Base-by-base conservation (phyloP, 92 coral and sea anemone genomes). In the Paramuricea clavata region DNA sequence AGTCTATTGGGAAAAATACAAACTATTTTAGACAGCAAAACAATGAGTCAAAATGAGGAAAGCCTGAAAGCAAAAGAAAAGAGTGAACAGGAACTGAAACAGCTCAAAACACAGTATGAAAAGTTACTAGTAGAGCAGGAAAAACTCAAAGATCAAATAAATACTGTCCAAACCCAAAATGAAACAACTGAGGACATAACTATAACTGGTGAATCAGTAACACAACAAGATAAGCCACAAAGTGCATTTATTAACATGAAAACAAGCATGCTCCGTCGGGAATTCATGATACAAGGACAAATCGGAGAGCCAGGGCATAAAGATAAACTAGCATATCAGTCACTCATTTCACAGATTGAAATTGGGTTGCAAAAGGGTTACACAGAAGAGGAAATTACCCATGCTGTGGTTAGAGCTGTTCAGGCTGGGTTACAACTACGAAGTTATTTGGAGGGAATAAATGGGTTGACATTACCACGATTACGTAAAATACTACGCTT, bases 301-400 rank as follows among this genome's bases (percentile, higher is more conserved):
- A 71, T 71, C 11, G 52, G 50, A 21, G 52, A 71, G 11, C 77
- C 49, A n/a, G 77, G 52, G 9, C 77, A 71, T 2, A 77, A 77
- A 50, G 82, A 77, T 31, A 49, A 56, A 25, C 82, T 77, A 4
- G 68, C 67, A 49, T 77, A 77, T 44, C 82, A 77, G 69, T 77
- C 69, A 16, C 69, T 77, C 1, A 56, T 77, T 50, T 77, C 82
- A n/a, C 82, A 77, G 27, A 56, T 77, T 50, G 82, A 77, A 25
- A 35, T 50, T 12, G 82, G 82, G 3, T 22, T 77, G 30, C 6
- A 12, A 7, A 77, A 77, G 68, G 69, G 82, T 17, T 77, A 50
- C 47, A 28, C 82, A 1, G 82, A 77, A 50, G 82, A 77, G n/a
- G n/a, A n/a, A 52, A 13, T 77, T 4, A 28, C 42, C 17, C 26